phyloP scores from a whole-genome alignment of 2,888 invertebrate genomes.

The Drosophila phalerata region DNA sequence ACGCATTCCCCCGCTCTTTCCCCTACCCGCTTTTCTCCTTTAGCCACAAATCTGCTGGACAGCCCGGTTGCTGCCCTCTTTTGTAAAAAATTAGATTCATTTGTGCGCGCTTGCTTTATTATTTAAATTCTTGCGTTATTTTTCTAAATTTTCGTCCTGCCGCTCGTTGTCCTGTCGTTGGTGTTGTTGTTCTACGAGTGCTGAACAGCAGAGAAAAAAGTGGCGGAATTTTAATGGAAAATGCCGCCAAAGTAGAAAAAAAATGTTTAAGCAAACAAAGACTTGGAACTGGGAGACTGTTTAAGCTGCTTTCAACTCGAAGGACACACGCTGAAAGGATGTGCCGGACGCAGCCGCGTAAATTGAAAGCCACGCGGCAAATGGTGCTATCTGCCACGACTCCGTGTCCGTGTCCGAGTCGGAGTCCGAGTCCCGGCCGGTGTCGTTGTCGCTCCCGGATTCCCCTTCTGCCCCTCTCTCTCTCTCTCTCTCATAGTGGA shows the following conservation, averaged over 20 bases:
- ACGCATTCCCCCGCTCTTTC: not conserved
- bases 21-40: not conserved
- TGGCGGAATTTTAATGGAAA: conserved; percentile 84
- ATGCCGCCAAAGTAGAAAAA: conserved; percentile 75
- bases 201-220: conserved; percentile 45
- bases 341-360: conserved; percentile 68
- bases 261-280: conserved; percentile 76
- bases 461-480: not conserved
- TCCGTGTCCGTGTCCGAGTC: conserved; percentile 1
- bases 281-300: conserved; percentile 60
- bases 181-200: conserved; percentile 36
- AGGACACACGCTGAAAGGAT: conserved; percentile 76
- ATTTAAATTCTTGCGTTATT: conserved; percentile 81
- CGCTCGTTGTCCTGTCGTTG: conserved; percentile 33
- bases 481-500: not conserved
- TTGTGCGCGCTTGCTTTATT: conserved; percentile 82
- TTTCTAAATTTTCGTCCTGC: conserved; percentile 73
- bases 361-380: conserved; percentile 69
- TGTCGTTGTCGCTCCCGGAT: conserved; percentile 40
- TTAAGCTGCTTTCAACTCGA: conserved; percentile 73
- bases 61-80: conserved; percentile 65
- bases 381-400: conserved; percentile 47
- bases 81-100: conserved; percentile 83
- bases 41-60: conserved; percentile 10
- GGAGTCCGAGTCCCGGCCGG: conserved; percentile 37